Percentiles rank a stretch among this genome's conserved stretches.
phyloP scores from a whole-genome alignment of 2,797 vertebrate genomes.

The Setipinna tenuifilis region DNA sequence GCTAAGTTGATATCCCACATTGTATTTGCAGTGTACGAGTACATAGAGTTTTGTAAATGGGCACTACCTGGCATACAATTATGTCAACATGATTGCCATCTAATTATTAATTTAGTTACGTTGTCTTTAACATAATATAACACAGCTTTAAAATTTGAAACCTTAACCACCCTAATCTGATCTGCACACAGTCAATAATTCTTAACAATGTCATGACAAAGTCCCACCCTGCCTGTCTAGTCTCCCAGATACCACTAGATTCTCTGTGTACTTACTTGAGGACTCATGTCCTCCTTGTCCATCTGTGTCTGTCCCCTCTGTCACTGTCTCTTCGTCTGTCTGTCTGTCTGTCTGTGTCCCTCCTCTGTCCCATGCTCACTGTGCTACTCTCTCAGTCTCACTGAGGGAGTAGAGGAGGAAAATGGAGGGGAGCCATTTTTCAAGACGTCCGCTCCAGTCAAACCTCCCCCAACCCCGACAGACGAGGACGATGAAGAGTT shows the following conservation, averaged over 20 bases:
- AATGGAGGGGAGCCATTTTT: conserved; percentile 71
- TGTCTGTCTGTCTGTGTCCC: neutral
- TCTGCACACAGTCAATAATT: neutral
- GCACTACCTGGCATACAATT: neutral
- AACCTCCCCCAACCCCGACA: conserved; percentile 59
- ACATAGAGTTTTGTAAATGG: neutral
- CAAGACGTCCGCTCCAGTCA: conserved; percentile 57
- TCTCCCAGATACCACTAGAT: neutral
- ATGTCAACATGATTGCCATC: neutral
- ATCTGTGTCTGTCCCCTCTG: conserved; percentile 24
- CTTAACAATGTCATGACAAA: neutral
- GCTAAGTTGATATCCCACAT: neutral
- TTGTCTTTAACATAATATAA: neutral
- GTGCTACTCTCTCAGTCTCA: conserved; percentile 67
- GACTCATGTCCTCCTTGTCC: conserved; percentile 3
- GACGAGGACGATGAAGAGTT: conserved; percentile 93
- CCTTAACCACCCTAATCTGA: neutral
- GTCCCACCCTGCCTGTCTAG: neutral
- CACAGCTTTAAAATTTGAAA: conserved; percentile 46
- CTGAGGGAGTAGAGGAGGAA: conserved; percentile 63
- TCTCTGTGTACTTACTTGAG: conserved; percentile 11
- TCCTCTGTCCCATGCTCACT: conserved; percentile 11
- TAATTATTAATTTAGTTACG: neutral
- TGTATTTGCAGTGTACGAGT: neutral
- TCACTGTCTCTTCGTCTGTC: neutral